These are phyloP conservation scores for Triplophysa rosa DNA, from an alignment of 2,113 vertebrate species.

Conservation along the genomic window DNA sequence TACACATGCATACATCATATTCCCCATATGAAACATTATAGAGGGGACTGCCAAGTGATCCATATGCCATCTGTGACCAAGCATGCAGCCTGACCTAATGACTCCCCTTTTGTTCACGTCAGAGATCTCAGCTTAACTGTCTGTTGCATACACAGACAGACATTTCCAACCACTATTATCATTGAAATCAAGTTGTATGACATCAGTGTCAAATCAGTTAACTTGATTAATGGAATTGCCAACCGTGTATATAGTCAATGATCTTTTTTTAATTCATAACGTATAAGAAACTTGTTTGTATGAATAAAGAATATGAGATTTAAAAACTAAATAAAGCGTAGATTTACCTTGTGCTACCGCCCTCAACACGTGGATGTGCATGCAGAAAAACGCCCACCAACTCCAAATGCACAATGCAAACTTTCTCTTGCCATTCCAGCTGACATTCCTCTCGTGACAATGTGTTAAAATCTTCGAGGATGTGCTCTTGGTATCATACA, in stretches of 20 bases:
- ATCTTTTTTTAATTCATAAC: neutral
- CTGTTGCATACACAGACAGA: constrained; percentile 27
- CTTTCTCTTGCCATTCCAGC: constrained; percentile 71
- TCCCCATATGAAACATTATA: constrained; percentile 6
- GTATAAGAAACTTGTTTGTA: neutral
- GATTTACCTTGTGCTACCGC: constrained; percentile 82
- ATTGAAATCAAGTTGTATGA: constrained; percentile 45
- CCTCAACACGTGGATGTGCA: constrained; percentile 82
- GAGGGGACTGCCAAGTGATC: neutral
- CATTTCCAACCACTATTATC: constrained; percentile 32
- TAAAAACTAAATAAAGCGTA: neutral
- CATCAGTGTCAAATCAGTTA: constrained; percentile 22
- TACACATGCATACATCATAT: constrained; percentile 27
- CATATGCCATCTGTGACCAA: constrained; percentile 50
- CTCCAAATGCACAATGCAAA: constrained; percentile 75
- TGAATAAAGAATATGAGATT: neutral
- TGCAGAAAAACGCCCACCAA: constrained; percentile 81
- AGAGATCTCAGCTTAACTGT: constrained; percentile 37
- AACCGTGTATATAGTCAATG: neutral
- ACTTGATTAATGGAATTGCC: neutral
- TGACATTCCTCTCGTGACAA: constrained; percentile 7
- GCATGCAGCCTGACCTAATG: constrained; percentile 46
- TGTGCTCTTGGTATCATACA: neutral
- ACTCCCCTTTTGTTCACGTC: constrained; percentile 38
- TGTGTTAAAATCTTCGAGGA: constrained; percentile 4